These are phyloP conservation scores for Sardinella longiceps DNA, from an alignment of 2,797 vertebrate genomes.

Conservation along the genomic window DNA sequence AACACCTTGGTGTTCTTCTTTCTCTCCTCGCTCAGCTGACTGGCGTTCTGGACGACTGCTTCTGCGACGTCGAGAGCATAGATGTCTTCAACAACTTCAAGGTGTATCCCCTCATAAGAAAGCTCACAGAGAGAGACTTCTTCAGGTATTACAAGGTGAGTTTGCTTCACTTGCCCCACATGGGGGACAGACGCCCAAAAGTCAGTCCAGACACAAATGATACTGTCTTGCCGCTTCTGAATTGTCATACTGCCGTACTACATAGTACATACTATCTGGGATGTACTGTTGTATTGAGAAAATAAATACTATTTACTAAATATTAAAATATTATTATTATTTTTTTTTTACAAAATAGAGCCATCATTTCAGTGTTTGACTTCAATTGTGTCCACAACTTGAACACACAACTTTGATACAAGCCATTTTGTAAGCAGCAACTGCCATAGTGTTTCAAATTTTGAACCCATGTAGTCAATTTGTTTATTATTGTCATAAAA, in stretches of 20 bases:
- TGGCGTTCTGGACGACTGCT: slow-evolving; percentile 93
- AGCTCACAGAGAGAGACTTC: slow-evolving; percentile 88
- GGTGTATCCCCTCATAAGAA: slow-evolving; percentile 89
- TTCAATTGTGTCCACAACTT: too few relatives aligned
- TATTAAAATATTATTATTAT: too few relatives aligned
- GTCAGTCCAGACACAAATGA: background rate
- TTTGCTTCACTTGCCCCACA: background rate
- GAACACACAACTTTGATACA: too few relatives aligned
- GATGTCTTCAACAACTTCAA: slow-evolving; percentile 97
- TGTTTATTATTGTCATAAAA: too few relatives aligned
- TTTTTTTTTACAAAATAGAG: too few relatives aligned
- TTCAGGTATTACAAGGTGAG: slow-evolving; percentile 95
- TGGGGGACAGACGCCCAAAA: background rate
- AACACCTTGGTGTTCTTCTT: background rate
- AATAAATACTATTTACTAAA: too few relatives aligned
- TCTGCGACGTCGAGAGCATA: slow-evolving; percentile 95
- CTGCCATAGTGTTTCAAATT: too few relatives aligned
- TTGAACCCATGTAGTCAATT: too few relatives aligned
- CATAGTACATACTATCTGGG: background rate
- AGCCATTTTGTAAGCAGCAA: too few relatives aligned
- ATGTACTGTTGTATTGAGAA: too few relatives aligned
- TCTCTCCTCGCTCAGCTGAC: slow-evolving; percentile 75
- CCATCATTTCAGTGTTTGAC: too few relatives aligned
- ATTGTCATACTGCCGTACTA: background rate
- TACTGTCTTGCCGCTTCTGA: too few relatives aligned